A percentile compares a stretch with the other conserved stretches of the same genome.
phyloP scores from a whole-genome alignment of 1,140 invertebrate species.

The Apocrypta bakeri region DNA sequence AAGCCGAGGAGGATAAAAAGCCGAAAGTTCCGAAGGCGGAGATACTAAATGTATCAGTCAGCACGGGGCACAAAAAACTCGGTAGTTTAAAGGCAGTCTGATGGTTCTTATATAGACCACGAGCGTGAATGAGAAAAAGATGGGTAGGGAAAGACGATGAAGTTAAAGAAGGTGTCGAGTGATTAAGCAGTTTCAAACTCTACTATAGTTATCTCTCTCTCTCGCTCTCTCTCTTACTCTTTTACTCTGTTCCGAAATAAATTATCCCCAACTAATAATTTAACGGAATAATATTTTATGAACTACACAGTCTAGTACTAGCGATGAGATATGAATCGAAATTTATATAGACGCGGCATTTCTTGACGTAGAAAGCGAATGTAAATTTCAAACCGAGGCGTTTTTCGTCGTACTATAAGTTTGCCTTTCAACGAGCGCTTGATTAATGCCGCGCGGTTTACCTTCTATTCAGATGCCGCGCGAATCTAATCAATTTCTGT shows the following conservation, averaged over 20 bases:
- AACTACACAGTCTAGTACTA: no score
- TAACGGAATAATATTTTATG: conserved; percentile 39
- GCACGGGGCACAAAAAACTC: conserved; percentile 3
- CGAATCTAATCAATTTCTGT: conserved; percentile 39
- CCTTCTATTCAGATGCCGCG: conserved; percentile 22
- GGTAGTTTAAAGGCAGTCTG: neutral
- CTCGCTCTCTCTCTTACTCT: neutral
- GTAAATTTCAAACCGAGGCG: conserved; percentile 23
- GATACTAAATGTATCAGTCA: conserved; percentile 23
- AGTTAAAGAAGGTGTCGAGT: conserved; percentile 29
- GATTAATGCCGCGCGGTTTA: conserved; percentile 23
- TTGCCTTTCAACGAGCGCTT: conserved; percentile 42
- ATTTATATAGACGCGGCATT: conserved; percentile 18
- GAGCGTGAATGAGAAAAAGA: conserved; percentile 3
- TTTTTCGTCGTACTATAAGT: conserved; percentile 18
- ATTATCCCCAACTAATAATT: conserved; percentile 48
- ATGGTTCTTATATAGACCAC: neutral
- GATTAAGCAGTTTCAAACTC: conserved; percentile 44
- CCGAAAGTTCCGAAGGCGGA: neutral
- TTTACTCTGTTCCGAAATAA: conserved; percentile 13
- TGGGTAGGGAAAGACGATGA: neutral
- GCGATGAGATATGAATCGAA: conserved; percentile 34
- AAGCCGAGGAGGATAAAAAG: conserved; percentile 16
- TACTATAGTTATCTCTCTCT: conserved; percentile 7
- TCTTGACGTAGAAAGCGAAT: conserved; percentile 37